phyloP scores from a whole-genome alignment of 2,113 vertebrate species.

The Rhadina sibilatrix region DNA sequence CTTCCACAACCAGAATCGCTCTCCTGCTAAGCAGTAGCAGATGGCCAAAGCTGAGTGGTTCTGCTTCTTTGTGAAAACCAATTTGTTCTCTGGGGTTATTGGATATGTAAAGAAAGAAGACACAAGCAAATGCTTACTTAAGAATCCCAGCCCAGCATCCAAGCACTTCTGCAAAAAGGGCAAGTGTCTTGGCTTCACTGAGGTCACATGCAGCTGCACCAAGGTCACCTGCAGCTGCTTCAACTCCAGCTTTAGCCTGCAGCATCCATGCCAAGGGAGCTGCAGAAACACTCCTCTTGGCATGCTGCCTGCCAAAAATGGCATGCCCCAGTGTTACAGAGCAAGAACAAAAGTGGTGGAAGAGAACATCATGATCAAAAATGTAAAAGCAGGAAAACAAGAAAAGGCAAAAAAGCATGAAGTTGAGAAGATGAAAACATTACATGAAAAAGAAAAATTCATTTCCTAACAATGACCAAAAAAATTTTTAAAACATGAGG shows the following conservation, averaged over 20 bases:
- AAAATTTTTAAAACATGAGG: background rate
- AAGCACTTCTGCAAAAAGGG: background rate
- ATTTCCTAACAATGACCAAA: fast-evolving
- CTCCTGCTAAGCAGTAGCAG: constrained; percentile 35
- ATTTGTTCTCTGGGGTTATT: background rate
- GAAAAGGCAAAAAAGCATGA: background rate
- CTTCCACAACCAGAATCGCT: background rate
- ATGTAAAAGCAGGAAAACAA: background rate
- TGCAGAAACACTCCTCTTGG: fast-evolving
- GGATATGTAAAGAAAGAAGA: background rate
- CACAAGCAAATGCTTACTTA: background rate
- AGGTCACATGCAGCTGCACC: fast-evolving
- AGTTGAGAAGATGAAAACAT: background rate
- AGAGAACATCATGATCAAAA: background rate
- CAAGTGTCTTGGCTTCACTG: fast-evolving
- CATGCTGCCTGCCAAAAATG: fast-evolving
- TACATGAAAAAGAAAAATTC: background rate
- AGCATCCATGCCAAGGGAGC: background rate
- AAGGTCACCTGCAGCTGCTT: background rate
- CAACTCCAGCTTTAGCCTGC: background rate
- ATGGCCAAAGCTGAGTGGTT: constrained; percentile 11
- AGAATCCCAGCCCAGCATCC: background rate
- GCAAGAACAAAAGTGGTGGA: fast-evolving
- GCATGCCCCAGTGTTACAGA: fast-evolving
- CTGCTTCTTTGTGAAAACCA: background rate